Conservation (phyloP, 2,113 vertebrate species). For the Recurvirostra avosetta region DNA sequence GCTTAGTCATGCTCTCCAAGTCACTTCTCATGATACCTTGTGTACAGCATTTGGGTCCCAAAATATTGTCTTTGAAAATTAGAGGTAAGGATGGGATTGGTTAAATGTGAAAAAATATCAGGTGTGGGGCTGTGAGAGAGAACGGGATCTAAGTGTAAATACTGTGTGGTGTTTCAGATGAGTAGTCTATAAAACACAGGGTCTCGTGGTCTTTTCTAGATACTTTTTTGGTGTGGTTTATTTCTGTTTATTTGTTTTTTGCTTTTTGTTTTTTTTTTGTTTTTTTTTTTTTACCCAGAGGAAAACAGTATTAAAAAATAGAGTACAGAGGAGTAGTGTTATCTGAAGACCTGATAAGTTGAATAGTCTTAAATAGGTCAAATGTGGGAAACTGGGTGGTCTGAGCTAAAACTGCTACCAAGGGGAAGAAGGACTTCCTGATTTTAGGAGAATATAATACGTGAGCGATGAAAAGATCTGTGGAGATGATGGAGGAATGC, state of each 20-base stretch:
- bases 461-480: not conserved
- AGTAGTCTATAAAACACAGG: not conserved
- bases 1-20: not conserved
- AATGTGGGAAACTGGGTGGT: not conserved
- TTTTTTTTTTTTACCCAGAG: not conserved
- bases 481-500: not conserved
- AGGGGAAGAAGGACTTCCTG: not conserved
- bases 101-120: not conserved
- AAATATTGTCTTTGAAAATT: not conserved
- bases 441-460: fast-evolving
- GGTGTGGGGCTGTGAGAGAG: not conserved
- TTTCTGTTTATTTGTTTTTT: not conserved
- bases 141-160: not conserved
- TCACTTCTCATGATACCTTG: not conserved
- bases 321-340: not conserved
- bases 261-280: too few relatives aligned
- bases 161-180: not conserved
- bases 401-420: not conserved
- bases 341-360: not conserved
- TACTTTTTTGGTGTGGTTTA: not conserved
- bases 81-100: not conserved
- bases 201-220: fast-evolving
- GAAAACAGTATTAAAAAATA: not conserved
- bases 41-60: not conserved
- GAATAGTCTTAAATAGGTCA: not conserved